phyloP scores from a whole-genome alignment of 2,888 invertebrate genomes.

The Syrista parreyssii region DNA sequence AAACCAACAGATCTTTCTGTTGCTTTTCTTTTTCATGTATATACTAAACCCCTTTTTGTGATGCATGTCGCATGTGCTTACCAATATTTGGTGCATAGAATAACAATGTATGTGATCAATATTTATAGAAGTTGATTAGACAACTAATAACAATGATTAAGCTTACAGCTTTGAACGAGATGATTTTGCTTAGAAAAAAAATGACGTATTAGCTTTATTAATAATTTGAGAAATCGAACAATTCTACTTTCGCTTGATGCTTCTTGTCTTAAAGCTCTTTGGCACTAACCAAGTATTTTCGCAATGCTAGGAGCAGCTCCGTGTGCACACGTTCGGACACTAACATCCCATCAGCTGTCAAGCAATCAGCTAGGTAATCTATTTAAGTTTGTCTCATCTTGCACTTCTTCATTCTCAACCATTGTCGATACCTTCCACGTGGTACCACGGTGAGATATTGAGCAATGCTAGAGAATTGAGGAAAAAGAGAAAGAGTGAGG shows the following conservation, averaged over 20 bases:
- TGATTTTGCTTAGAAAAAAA: not conserved
- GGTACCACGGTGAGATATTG: too few relatives aligned
- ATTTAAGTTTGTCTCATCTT: not conserved
- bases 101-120: not conserved
- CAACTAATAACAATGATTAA: not conserved
- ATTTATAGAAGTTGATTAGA: not conserved
- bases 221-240: not conserved
- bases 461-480: not conserved
- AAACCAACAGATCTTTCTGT: not conserved
- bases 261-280: slow-evolving; percentile 12
- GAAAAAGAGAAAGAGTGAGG: not conserved
- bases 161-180: not conserved
- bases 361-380: slow-evolving; percentile 60
- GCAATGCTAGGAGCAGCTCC: slow-evolving; percentile 60
- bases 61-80: not conserved
- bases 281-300: slow-evolving; percentile 33
- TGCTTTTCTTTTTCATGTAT: not conserved
- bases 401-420: not conserved
- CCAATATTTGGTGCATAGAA: not conserved
- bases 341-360: slow-evolving; percentile 64
- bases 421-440: not conserved
- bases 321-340: slow-evolving; percentile 63
- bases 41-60: not conserved
- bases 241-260: slow-evolving; percentile 9
- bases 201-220: not conserved